Evolutionary conservation across 2,888 invertebrate species (phyloP), one percentile per base, ranked within the genome.

Genomic region (Steinernema carpocapsae): DNA sequence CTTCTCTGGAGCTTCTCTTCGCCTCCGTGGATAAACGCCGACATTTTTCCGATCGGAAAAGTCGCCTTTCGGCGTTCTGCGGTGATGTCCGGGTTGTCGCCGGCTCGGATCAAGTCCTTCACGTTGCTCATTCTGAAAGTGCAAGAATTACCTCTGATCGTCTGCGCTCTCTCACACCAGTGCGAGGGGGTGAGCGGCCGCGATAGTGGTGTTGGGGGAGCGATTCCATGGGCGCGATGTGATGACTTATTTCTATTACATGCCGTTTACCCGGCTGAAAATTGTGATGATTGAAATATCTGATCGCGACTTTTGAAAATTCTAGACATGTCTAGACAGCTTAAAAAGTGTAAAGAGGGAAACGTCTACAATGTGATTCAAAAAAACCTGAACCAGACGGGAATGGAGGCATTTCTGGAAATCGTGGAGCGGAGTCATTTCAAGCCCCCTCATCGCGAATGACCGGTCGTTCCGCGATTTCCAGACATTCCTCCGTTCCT

Each of bases 61-160:
- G 79, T 79, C 24, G 84, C 85, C 37, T 74, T 76, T 14, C 64
- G 42, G 6, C 83, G 73, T 71, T 78, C 79, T 14, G 77, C 79
- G 12, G 85, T 84, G 43, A 85, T 82, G 71, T 85, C 85, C 24
- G 78, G 77, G 70, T 85, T 85, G 75, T 85, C 85, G 7, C 85
- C 85, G 0, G 76, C 70, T 64, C 80, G 82, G 71, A 85, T 82
- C n/a, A 78, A 73, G 45, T 77, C 76, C 72, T 82, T 82, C 79
- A 80, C 73, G 32, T 22, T 4, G 64, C 64, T 64, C 64, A 26
- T 17, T 17, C 17, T 37, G 37, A 37, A 37, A 37, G 4, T 6
- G 37, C 10, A 3, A 37, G 6, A 26, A 64, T 17, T 64, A 29
- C 26, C 48, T 64, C 64, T 64, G 12, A 17, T 64, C 64, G 64